Conservation (phyloP, 2,113 vertebrate species). For the Hemiscyllium ocellatum region DNA sequence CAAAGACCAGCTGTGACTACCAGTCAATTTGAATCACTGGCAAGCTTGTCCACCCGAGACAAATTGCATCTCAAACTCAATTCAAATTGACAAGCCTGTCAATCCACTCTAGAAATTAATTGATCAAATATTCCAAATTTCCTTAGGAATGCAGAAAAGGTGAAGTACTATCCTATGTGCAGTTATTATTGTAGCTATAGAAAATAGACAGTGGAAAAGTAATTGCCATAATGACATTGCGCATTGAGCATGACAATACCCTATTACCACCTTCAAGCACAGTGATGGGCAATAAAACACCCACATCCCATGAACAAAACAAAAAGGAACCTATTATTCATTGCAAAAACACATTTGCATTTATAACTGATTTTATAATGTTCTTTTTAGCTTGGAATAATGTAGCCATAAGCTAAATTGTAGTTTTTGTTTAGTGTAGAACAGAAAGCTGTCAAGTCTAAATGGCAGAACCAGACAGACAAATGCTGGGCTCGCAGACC, state of each 20-base stretch:
- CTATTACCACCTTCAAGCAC: too few relatives aligned
- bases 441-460: neutral
- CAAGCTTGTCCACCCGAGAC: neutral
- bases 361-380: neutral
- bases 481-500: neutral
- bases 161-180: neutral
- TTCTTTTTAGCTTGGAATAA: neutral
- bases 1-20: neutral
- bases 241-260: neutral
- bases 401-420: neutral
- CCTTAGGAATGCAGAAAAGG: neutral
- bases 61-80: neutral
- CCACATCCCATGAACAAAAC: too few relatives aligned
- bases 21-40: neutral
- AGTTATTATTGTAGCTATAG: neutral
- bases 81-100: neutral
- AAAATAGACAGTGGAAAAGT: neutral
- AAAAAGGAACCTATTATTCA: neutral
- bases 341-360: neutral
- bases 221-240: neutral
- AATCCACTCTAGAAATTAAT: neutral
- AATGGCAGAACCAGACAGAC: neutral
- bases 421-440: neutral
- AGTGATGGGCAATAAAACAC: too few relatives aligned
- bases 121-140: neutral